Conservation (phyloP, 2,797 vertebrate species). For the Sebastes kiyomatsui region DNA sequence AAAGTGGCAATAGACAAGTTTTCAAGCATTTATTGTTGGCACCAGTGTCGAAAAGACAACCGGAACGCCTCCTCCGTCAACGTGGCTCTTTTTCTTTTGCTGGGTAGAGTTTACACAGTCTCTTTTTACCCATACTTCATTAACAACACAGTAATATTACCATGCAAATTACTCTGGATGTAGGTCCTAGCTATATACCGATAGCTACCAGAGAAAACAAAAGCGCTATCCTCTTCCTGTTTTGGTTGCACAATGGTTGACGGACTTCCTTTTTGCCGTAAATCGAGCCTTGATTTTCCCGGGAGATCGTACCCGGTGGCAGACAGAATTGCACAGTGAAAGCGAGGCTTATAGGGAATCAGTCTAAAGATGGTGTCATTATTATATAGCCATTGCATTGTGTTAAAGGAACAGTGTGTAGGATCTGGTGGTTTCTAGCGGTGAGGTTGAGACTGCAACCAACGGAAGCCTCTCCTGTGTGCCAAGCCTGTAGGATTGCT, state of each 20-base stretch:
- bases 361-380: not conserved
- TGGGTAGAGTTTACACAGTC: not conserved
- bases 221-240: not conserved
- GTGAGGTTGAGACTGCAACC: no score
- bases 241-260: not conserved
- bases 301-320: no score
- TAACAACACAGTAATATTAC: not conserved
- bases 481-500: no score
- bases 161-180: not conserved
- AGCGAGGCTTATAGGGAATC: not conserved
- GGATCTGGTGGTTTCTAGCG: no score
- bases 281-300: not conserved
- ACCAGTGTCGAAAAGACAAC: not conserved
- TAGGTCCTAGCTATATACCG: not conserved
- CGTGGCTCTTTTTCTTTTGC: not conserved
- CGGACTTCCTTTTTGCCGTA: not conserved
- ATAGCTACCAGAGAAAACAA: not conserved
- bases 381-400: not conserved
- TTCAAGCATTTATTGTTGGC: not conserved
- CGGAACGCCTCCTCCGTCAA: not conserved
- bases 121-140: not conserved
- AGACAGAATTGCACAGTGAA: no score
- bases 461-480: no score
- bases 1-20: not conserved
- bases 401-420: no score